phyloP scores from a whole-genome alignment of 2,113 vertebrate species.

The Myotis yumanensis region DNA sequence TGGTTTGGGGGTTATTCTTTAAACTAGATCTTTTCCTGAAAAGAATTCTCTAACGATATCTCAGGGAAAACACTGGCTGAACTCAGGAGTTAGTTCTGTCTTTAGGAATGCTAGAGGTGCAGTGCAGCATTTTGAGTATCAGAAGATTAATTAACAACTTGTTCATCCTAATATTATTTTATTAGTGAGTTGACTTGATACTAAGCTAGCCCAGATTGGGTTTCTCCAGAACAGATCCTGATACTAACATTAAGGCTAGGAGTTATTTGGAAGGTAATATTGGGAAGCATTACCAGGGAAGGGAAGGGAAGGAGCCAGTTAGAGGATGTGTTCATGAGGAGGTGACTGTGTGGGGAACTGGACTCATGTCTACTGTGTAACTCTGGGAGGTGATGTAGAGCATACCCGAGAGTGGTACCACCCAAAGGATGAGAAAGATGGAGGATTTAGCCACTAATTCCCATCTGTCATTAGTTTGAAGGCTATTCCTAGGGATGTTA shows the following conservation, averaged over 20 bases:
- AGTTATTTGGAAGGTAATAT: background rate
- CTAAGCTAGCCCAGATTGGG: background rate
- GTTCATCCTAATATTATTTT: background rate
- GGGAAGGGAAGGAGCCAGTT: background rate
- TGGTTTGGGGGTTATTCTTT: background rate
- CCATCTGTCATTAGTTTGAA: background rate
- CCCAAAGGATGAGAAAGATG: background rate
- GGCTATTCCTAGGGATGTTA: background rate
- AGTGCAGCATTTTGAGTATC: background rate
- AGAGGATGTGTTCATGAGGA: background rate
- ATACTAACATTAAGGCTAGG: background rate
- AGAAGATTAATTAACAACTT: background rate
- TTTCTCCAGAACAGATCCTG: background rate
- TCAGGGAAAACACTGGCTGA: background rate
- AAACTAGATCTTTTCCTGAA: background rate
- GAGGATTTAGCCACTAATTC: background rate
- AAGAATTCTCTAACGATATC: background rate
- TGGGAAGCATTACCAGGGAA: background rate
- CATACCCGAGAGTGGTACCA: background rate
- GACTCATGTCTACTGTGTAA: background rate
- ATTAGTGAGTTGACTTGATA: background rate
- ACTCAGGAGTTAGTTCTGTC: background rate
- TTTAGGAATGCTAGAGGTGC: background rate
- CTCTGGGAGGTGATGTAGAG: background rate
- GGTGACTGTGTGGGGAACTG: background rate